Evolutionary conservation across 2,888 invertebrate species (phyloP), one percentile per base, ranked within the genome.

Genomic region (Augiades crinisus): DNA sequence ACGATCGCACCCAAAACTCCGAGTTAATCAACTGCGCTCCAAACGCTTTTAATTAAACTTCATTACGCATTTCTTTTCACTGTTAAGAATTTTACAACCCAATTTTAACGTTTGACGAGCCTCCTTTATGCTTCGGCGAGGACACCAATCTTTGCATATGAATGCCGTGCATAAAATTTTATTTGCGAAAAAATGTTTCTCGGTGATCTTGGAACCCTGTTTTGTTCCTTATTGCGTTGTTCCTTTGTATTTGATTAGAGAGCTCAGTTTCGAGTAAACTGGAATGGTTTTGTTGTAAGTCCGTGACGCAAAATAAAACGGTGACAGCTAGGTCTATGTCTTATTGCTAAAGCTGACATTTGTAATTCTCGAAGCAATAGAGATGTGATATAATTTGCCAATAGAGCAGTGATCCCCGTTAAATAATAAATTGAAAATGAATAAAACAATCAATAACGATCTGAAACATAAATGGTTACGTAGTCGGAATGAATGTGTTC

Each of bases 21-120:
- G 63, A 76, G 76, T 75, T 83, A 82, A 84, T 82, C 78, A 81
- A 76, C 68, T 64, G 68, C 55, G 62, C 64, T 63, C 65, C 54
- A 75, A 80, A 72, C 64, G 74, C 72, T 81, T 85, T 83, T 84
- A 85, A 85, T 86, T 83, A 84, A 81, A 71, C 65, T 68, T 70
- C 67, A 78, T 80, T 75, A 75, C 73, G 65, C 67, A 70, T 65
- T 73, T 75, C 70, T 74, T 73, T 70, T 64, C 63, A 59, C 68
- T 65, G 68, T 72, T 71, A 70, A 72, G 60, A 50, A 55, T 65
- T 65, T 68, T 65, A 53, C 56, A 46, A 55, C 54, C 53, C 51
- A 47, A 50, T 53, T 62, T 59, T 56, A 57, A 57, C 49, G 56
- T 53, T 53, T 47, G 54, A 49, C 53, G 43, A 45, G 52, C 38